Conservation (phyloP, 2,888 invertebrate genomes). For the Sepioteuthis lessoniana region DNA sequence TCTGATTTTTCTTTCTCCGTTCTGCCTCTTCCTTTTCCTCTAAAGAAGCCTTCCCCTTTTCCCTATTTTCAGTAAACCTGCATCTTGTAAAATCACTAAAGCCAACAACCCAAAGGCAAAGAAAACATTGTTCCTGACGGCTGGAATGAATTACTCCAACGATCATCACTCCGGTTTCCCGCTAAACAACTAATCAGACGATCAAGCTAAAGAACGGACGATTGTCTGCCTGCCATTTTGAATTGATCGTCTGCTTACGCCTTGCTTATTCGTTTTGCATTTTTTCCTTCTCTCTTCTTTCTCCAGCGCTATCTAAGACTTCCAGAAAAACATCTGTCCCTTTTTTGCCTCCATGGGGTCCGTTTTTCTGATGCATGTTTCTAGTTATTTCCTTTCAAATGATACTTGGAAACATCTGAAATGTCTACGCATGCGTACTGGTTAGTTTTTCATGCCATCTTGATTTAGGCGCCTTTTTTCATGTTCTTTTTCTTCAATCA, state of each 20-base stretch:
- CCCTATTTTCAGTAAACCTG: background rate
- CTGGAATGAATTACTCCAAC: background rate
- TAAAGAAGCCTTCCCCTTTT: background rate
- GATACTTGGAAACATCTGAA: constrained; percentile 7
- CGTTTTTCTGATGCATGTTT: background rate
- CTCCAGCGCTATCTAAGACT: background rate
- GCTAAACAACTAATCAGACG: constrained; percentile 33
- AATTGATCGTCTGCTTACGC: background rate
- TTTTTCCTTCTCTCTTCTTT: background rate
- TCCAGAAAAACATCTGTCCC: constrained; percentile 33
- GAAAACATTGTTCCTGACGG: background rate
- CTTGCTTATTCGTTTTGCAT: background rate
- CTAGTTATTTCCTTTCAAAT: background rate
- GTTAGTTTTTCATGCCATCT: background rate
- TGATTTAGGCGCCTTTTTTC: background rate
- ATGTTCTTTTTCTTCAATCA: background rate
- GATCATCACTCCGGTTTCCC: constrained; percentile 20
- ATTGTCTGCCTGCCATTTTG: background rate
- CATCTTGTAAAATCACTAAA: background rate
- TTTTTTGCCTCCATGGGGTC: constrained; percentile 20
- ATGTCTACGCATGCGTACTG: background rate
- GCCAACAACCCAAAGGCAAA: background rate
- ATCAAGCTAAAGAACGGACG: background rate
- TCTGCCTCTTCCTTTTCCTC: background rate
- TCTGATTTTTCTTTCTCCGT: background rate